Evolutionary conservation across 2,888 invertebrate species (phyloP), one percentile per base, ranked within the genome.

Genomic region (Blera fallax): DNA sequence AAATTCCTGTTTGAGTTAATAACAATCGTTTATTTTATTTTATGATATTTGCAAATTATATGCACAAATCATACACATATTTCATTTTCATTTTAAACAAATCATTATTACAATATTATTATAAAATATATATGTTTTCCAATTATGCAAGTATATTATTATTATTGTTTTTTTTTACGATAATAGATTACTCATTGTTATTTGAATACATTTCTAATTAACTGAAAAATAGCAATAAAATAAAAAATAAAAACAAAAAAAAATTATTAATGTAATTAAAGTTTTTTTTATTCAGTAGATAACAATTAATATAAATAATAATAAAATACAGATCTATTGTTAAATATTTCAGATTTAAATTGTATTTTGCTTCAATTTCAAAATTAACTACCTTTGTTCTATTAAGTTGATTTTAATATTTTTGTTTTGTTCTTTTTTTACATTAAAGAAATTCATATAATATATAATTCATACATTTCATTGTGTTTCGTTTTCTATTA

Each of bases 231-330:
- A 48, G 50, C 37, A 74, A 62, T 45, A 27, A 65, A 77, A 72
- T 64, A 50, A n/a, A n/a, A 34, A 56, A 72, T 32, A 18, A 73
- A 56, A 56, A 58, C 14, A 77, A 60, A 58, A 48, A 50, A 70
- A 45, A 52, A 43, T 43, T 48, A 62, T 62, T 32, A 76, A 82
- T 72, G 14, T 67, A 60, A 65, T 78, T 77, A 62, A 78, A 73
- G 29, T 56, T 73, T 29, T 60, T n/a, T 80, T 84, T 85, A 85
- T 76, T 85, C 80, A 85, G 85, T 80, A 85, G 80, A 80, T 85
- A 85, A 85, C 85, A 85, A 85, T 85, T 60, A 65, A 85, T 80
- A 85, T 76, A 80, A 80, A 80, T 85, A 84, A 84, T 84, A 84
- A 76, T 76, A 70, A 70, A 70, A 76, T 76, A 76, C 65, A 80